These are phyloP conservation scores for Neoarius graeffei DNA, from an alignment of 2,113 vertebrate species.

Conservation along the genomic window DNA sequence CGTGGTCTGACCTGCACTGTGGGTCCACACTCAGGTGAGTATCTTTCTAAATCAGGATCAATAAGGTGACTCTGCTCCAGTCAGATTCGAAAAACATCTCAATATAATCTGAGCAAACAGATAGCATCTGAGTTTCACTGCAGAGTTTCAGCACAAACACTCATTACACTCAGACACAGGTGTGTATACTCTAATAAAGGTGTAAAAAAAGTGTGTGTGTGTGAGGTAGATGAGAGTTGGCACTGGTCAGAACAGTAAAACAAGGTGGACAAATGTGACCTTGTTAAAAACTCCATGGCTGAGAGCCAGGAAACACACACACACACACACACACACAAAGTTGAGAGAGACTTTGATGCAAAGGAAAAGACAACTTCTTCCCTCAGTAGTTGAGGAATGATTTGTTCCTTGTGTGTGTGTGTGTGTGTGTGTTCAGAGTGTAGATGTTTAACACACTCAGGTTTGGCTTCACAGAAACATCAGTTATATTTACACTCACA, in stretches of 20 bases:
- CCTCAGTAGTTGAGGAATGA: not conserved
- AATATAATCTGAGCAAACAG: no score
- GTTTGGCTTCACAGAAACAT: not conserved
- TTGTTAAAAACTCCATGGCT: not conserved
- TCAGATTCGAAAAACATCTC: no score
- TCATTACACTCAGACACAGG: no score
- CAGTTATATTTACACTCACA: not conserved
- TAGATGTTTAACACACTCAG: not conserved
- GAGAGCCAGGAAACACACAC: not conserved
- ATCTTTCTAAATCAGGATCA: no score
- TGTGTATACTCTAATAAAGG: no score
- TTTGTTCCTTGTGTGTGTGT: not conserved
- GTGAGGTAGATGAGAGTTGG: not conserved
- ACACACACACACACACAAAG: not conserved
- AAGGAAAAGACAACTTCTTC: not conserved
- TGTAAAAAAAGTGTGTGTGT: not conserved
- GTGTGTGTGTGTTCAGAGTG: not conserved
- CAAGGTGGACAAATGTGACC: not conserved
- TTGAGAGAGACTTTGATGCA: not conserved
- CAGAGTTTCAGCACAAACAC: no score
- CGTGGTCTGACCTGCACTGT: no score
- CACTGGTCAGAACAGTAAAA: not conserved
- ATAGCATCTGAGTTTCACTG: no score
- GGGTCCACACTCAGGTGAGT: no score
- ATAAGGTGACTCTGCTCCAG: no score